Conservation (phyloP, 2,888 invertebrate genomes). For the Sisyra terminalis region DNA sequence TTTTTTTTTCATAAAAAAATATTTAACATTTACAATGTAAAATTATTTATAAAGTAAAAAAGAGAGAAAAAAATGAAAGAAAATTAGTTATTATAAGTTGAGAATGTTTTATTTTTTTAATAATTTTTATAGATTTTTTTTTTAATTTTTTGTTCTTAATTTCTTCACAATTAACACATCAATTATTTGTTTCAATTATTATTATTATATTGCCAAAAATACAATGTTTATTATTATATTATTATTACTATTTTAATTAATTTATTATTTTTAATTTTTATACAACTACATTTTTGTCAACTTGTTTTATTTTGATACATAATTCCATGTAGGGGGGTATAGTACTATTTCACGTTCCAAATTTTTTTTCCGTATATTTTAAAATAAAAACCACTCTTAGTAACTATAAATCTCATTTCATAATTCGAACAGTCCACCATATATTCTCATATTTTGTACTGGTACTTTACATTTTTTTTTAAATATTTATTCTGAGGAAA, state of each 20-base stretch:
- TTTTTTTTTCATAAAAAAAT: background rate
- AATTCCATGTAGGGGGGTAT: too few relatives aligned
- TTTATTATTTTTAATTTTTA: background rate
- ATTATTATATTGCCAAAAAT: slow-evolving; percentile 8
- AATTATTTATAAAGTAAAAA: too few relatives aligned
- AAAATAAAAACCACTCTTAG: too few relatives aligned
- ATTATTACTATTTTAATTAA: background rate
- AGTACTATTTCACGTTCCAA: too few relatives aligned
- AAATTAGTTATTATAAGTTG: background rate
- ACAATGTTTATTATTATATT: slow-evolving; percentile 4
- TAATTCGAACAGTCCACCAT: too few relatives aligned
- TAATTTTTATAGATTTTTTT: background rate
- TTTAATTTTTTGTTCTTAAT: background rate
- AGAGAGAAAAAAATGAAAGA: background rate
- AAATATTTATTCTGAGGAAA: background rate
- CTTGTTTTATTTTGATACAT: background rate
- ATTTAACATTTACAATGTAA: too few relatives aligned
- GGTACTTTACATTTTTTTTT: slow-evolving; percentile 1
- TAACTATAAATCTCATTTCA: too few relatives aligned
- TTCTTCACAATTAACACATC: background rate
- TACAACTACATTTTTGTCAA: slow-evolving; percentile 1
- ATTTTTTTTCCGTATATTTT: too few relatives aligned
- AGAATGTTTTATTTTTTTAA: background rate
- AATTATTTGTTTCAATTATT: slow-evolving; percentile 1
- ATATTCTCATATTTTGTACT: slow-evolving; percentile 3